Evolutionary conservation across 2,888 invertebrate species (phyloP).

Genomic region (Notocelia uddmanniana): DNA sequence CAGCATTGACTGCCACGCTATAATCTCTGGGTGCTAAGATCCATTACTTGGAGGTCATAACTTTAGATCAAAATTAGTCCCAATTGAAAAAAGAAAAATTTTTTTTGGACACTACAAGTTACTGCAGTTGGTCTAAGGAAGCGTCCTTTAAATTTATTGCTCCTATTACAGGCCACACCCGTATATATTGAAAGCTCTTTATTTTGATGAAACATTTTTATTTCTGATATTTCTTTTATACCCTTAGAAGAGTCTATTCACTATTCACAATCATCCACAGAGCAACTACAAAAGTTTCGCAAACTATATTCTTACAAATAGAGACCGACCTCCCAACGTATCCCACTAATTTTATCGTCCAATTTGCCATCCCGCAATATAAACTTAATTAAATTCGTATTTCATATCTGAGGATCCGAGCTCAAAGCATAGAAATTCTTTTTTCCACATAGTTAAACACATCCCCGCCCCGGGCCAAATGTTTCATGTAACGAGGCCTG

Average conservation of each 20-base stretch:
- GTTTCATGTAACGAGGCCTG: slow-evolving; percentile 63
- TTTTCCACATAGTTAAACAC: slow-evolving; percentile 75
- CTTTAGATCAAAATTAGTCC: too few species aligned
- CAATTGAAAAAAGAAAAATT: too few species aligned
- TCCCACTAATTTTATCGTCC: slow-evolving; percentile 59
- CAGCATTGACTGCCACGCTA: too few species aligned
- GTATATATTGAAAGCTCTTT: too few species aligned
- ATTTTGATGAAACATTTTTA: too few species aligned
- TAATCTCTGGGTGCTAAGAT: too few species aligned
- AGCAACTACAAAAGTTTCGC: not conserved
- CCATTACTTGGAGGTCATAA: too few species aligned
- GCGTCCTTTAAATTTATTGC: too few species aligned
- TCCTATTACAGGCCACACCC: too few species aligned
- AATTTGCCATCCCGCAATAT: slow-evolving; percentile 62
- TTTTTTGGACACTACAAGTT: too few species aligned
- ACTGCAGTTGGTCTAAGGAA: too few species aligned
- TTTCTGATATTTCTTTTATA: not conserved
- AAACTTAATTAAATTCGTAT: slow-evolving; percentile 77
- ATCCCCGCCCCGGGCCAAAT: slow-evolving; percentile 63
- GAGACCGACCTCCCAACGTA: not conserved
- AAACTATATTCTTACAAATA: not conserved
- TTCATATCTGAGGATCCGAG: slow-evolving; percentile 65
- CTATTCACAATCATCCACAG: not conserved
- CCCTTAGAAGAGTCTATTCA: not conserved
- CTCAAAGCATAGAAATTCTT: slow-evolving; percentile 64